A percentile compares a stretch with the other conserved stretches of the same genome.
These are phyloP conservation scores for Centruroides sculpturatus DNA, from an alignment of 1,140 invertebrate genomes.

Conservation along the genomic window DNA sequence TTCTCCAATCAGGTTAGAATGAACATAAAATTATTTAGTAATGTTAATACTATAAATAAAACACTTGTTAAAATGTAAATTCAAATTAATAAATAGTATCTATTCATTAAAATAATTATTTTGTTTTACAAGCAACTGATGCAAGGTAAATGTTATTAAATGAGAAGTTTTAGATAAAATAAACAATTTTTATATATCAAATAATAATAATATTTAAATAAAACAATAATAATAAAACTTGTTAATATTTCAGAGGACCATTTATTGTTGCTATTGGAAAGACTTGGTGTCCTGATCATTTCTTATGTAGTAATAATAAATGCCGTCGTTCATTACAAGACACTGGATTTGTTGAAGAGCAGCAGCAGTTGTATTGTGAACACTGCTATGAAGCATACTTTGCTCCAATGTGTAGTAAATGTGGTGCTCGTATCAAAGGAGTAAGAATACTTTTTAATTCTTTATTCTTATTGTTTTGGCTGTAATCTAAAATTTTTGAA, in stretches of 20 bases:
- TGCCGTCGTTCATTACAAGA: constrained; percentile 82
- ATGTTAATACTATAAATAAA: not conserved
- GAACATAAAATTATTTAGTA: too few relatives aligned
- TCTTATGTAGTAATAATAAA: constrained; percentile 78
- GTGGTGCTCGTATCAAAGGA: constrained; percentile 81
- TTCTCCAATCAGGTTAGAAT: constrained; percentile 73
- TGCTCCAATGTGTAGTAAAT: constrained; percentile 87
- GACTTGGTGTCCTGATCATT: constrained; percentile 98
- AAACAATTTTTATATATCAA: too few relatives aligned
- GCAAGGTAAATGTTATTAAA: not conserved
- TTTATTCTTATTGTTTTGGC: not conserved
- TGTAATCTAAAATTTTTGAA: not conserved
- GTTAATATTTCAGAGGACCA: constrained; percentile 55
- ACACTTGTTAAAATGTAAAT: not conserved
- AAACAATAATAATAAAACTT: too few relatives aligned
- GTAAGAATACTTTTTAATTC: constrained; percentile 25
- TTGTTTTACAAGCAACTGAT: not conserved
- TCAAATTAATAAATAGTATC: not conserved
- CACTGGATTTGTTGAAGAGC: constrained; percentile 95
- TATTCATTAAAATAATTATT: not conserved
- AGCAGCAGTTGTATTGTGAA: constrained; percentile 86
- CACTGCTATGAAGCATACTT: constrained; percentile 93
- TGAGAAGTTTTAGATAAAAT: too few relatives aligned
- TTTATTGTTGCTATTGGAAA: constrained; percentile 94
- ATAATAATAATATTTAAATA: too few relatives aligned